These are phyloP conservation scores for Dryocosmus kuriphilus DNA, from an alignment of 2,888 invertebrate species.

Conservation along the genomic window DNA sequence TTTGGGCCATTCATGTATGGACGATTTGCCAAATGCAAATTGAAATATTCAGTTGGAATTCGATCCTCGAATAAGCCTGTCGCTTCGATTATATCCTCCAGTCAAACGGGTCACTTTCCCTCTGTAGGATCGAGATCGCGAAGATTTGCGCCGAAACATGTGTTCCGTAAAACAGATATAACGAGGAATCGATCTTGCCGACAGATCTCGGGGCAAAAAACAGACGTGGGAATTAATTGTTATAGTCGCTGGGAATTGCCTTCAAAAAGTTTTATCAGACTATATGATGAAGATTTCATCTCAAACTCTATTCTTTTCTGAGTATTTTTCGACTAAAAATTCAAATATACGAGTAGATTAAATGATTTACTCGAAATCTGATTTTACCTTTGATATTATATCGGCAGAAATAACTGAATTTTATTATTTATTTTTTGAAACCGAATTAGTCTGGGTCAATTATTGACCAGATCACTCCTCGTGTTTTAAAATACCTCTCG, in stretches of 20 bases:
- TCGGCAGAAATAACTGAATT: too few species aligned
- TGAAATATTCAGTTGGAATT: conserved; percentile 40
- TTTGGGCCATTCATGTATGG: conserved; percentile 3
- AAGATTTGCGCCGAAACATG: conserved; percentile 54
- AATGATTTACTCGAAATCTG: too few species aligned
- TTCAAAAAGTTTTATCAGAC: not conserved
- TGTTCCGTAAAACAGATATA: conserved; percentile 54
- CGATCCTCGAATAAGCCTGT: conserved; percentile 49
- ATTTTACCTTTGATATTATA: too few species aligned
- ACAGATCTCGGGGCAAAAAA: conserved; percentile 21
- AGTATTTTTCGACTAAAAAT: not conserved
- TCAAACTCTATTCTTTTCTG: conserved; percentile 4
- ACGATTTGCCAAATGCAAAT: conserved; percentile 34
- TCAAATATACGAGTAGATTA: too few species aligned
- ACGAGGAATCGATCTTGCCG: conserved; percentile 51
- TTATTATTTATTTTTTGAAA: too few species aligned
- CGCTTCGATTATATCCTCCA: conserved; percentile 55
- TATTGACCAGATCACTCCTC: not conserved
- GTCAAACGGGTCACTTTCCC: conserved; percentile 46
- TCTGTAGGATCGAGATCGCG: conserved; percentile 48
- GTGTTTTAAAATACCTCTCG: not conserved
- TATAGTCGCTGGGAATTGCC: conserved; percentile 11
- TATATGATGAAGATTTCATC: conserved; percentile 29
- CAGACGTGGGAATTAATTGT: conserved; percentile 39
- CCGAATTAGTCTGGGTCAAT: not conserved